Conservation (phyloP, 2,888 invertebrate genomes). For the Myopa testacea region DNA sequence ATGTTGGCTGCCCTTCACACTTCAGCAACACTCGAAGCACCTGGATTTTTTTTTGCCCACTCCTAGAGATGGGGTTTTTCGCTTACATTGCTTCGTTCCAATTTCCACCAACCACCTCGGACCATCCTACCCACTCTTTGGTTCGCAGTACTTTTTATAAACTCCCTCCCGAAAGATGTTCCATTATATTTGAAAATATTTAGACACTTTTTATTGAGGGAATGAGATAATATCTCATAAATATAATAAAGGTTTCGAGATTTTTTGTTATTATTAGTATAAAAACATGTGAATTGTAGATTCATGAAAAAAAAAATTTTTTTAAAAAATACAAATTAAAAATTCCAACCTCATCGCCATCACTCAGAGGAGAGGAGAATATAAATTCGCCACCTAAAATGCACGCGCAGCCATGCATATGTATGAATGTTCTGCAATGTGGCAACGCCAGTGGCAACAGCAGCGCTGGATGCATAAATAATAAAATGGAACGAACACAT, state of each 20-base stretch:
- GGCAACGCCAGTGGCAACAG: constrained; percentile 6
- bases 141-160: too few relatives aligned
- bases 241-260: too few relatives aligned
- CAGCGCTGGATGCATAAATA: constrained; percentile 31
- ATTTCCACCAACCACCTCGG: too few relatives aligned
- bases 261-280: too few relatives aligned
- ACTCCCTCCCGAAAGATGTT: too few relatives aligned
- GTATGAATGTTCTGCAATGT: constrained; percentile 16
- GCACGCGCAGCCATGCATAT: constrained; percentile 32
- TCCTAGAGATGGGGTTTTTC: neutral
- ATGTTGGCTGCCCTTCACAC: neutral
- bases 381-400: constrained; percentile 22
- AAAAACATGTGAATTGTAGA: too few relatives aligned
- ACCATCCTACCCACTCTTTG: too few relatives aligned
- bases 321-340: neutral
- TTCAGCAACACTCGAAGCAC: neutral
- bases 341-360: neutral
- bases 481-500: constrained; percentile 26
- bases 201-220: too few relatives aligned
- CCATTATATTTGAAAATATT: too few relatives aligned
- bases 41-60: constrained; percentile 2
- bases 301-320: too few relatives aligned
- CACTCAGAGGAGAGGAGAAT: neutral
- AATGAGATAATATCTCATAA: too few relatives aligned
- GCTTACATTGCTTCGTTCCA: too few relatives aligned